Evolutionary conservation across 2,797 vertebrate species (phyloP).

Genomic region (Trachops cirrhosus): DNA sequence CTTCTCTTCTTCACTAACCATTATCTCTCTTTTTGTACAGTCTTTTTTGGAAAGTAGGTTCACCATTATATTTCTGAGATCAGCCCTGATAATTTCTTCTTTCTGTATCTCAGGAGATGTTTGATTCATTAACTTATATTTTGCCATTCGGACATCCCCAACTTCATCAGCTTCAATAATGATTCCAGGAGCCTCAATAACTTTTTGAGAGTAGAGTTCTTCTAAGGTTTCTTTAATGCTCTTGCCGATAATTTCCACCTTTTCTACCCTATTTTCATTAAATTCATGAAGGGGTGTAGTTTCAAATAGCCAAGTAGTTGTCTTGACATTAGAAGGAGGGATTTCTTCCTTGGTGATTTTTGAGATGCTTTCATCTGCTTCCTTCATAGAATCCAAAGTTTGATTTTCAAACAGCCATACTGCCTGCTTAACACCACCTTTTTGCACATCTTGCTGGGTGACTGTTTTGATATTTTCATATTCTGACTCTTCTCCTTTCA

Average conservation of each 20-base stretch:
- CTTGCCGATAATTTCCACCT: conserved; percentile 91
- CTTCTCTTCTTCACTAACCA: conserved; percentile 90
- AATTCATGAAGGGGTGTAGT: conserved; percentile 92
- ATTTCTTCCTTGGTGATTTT: conserved; percentile 85
- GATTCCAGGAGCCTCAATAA: conserved; percentile 91
- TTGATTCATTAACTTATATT: conserved; percentile 94
- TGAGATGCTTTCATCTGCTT: conserved; percentile 81
- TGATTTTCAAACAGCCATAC: conserved; percentile 96
- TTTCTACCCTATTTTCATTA: conserved; percentile 87
- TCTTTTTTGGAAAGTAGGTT: conserved; percentile 89
- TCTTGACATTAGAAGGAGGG: conserved; percentile 91
- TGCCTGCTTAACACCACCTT: conserved; percentile 92
- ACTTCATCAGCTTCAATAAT: conserved; percentile 94
- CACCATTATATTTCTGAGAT: conserved; percentile 93
- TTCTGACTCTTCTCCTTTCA: conserved; percentile 89
- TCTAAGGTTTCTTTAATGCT: conserved; percentile 92
- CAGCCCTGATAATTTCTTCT: conserved; percentile 90
- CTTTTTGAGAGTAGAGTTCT: conserved; percentile 90
- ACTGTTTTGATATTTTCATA: conserved; percentile 89
- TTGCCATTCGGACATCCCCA: conserved; percentile 94
- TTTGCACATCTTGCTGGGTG: conserved; percentile 88
- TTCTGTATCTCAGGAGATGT: conserved; percentile 91
- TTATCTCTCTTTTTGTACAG: conserved; percentile 82
- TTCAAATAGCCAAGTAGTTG: conserved; percentile 95
- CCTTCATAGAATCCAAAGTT: conserved; percentile 89